A percentile compares a stretch with the other conserved stretches of the same genome.
These are phyloP conservation scores for Mobula birostris DNA, from an alignment of 2,113 vertebrate species.

Conservation along the genomic window DNA sequence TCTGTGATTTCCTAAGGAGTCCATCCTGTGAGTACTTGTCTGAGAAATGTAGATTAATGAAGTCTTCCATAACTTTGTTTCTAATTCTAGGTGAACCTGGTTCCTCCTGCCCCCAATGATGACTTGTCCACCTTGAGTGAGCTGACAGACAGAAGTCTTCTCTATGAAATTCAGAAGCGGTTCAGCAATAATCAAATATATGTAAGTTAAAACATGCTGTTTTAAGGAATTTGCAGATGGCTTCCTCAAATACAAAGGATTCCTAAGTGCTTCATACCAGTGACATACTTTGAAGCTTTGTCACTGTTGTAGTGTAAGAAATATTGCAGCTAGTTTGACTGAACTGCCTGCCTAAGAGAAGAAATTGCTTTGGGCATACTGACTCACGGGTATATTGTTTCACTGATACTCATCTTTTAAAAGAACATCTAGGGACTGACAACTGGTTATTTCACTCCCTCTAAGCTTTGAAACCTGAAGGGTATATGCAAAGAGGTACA, in stretches of 20 bases:
- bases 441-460: too few species aligned
- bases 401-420: too few species aligned
- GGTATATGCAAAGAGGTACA: too few species aligned
- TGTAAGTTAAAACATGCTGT: constrained; percentile 56
- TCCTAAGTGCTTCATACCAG: not conserved
- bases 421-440: too few species aligned
- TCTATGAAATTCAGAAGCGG: constrained; percentile 97
- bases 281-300: not conserved
- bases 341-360: too few species aligned
- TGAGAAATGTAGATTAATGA: not conserved
- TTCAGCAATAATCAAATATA: constrained; percentile 91
- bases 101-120: constrained; percentile 87
- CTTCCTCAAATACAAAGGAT: not conserved
- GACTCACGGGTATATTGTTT: too few species aligned
- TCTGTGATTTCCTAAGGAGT: not conserved
- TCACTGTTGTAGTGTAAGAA: not conserved
- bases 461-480: too few species aligned
- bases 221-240: not conserved
- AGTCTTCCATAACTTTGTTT: not conserved
- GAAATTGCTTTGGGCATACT: too few species aligned
- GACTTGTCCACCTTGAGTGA: constrained; percentile 89
- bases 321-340: not conserved
- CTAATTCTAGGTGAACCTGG: constrained; percentile 73
- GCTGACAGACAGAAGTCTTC: constrained; percentile 84
- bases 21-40: not conserved